Evolutionary conservation across 2,888 invertebrate species (phyloP).

Genomic region (Phorcus lineatus): DNA sequence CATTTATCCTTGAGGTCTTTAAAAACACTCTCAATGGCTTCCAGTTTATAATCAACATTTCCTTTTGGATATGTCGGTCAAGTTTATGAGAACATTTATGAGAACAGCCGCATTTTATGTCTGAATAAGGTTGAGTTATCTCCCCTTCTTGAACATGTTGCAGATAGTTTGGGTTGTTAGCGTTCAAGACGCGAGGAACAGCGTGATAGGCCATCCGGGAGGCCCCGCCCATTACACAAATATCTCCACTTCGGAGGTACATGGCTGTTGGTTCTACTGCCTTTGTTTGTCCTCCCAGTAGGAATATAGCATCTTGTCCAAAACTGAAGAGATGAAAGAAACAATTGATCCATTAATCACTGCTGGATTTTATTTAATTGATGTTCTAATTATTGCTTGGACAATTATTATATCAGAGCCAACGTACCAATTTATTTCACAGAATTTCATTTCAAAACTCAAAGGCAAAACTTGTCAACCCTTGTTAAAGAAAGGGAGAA

Average conservation of each 20-base stretch:
- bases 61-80: constrained; percentile 39
- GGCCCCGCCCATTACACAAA: constrained; percentile 90
- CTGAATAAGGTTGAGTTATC: constrained; percentile 17
- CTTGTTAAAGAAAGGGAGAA: too few relatives aligned
- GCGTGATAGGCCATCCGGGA: constrained; percentile 94
- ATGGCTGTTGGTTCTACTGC: constrained; percentile 77
- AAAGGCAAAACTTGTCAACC: too few relatives aligned
- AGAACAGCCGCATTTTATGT: constrained; percentile 18
- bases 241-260: constrained; percentile 90
- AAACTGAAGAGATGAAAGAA: constrained; percentile 81
- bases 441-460: too few relatives aligned
- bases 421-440: too few relatives aligned
- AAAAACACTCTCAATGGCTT: constrained; percentile 79
- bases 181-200: constrained; percentile 85
- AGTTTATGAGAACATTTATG: constrained; percentile 37
- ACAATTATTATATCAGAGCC: too few relatives aligned
- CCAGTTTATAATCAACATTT: constrained; percentile 44
- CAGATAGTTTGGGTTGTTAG: constrained; percentile 26
- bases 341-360: too few relatives aligned
- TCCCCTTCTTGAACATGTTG: not conserved
- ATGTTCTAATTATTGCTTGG: too few relatives aligned
- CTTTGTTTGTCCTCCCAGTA: constrained; percentile 88
- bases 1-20: constrained; percentile 88
- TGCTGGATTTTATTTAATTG: too few relatives aligned
- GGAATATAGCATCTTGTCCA: constrained; percentile 94